Base-by-base conservation (phyloP, 2,113 vertebrate genomes). In the Grammomys surdaster region DNA sequence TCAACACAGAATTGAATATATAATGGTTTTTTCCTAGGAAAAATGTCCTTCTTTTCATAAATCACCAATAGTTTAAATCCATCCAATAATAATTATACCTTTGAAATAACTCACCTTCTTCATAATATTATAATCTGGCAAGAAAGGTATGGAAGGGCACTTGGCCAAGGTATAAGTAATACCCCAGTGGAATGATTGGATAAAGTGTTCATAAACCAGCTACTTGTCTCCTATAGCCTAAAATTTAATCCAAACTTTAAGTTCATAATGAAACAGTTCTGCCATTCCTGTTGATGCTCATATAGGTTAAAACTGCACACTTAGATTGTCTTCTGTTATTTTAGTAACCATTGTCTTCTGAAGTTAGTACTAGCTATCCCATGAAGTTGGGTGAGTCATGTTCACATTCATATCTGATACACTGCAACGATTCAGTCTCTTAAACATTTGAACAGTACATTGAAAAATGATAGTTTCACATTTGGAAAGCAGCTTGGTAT, bases 401-500 rank as follows among this genome's bases (percentile, higher is more conserved):
- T 54, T 96, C 72, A 86, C 84, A 89, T 95, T 90, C 86, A n/a
- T 90, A 67, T 76, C 14, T 73, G 76, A 75, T 1, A 0, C 16
- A n/a, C 12, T 36, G 31, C 12, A 87, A 93, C 16, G 81, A 63
- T 75, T 65, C 26, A 28, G 63, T 65, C 36, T 73, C 77, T 82
- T 51, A 92, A 43, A 67, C 5, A 78, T 12, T 24, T 90, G 89
- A 60, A 86, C 9, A 48, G 31, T 51, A 76, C 80, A 88, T 73
- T 67, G 65, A 92, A 97, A 95, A 51, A 84, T 63, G 46, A 67
- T 13, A 77, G 26, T 51, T 90, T 96, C 80, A 96, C 81, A 96
- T 94, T 95, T 95, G 40, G 91, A 65, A 88, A 94, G 90, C 58
- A 84, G 70, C 58, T 88, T 85, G 13, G 82, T 80, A 84, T 63